phyloP scores from a whole-genome alignment of 2,113 vertebrate species.

The Naja naja region DNA sequence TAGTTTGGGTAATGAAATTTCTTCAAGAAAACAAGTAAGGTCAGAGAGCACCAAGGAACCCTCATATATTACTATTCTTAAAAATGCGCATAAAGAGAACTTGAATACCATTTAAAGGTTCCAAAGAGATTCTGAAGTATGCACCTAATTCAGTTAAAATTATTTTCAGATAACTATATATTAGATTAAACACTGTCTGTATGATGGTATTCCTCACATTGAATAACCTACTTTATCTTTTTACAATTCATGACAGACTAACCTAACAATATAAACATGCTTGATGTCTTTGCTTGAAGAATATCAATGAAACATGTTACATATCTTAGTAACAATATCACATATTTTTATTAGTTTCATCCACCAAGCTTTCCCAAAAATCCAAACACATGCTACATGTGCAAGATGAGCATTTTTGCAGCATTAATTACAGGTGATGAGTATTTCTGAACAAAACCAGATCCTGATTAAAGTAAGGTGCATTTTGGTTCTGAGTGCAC shows the following conservation, averaged over 20 bases:
- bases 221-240: background rate
- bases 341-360: background rate
- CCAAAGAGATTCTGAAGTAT: background rate
- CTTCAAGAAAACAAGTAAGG: no score
- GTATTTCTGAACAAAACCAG: background rate
- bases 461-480: background rate
- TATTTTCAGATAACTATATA: background rate
- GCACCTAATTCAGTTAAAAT: background rate
- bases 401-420: background rate
- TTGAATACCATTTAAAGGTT: slow-evolving; percentile 13
- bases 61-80: background rate
- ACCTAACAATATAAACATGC: background rate
- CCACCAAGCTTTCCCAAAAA: background rate
- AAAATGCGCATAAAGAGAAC: background rate
- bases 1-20: no score
- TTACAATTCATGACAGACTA: background rate
- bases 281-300: background rate
- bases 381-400: background rate
- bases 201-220: background rate
- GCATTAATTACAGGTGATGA: background rate
- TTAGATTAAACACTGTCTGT: background rate
- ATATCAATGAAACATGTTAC: background rate
- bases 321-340: background rate
- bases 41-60: no score
- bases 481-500: background rate